Percentiles rank a stretch among this genome's conserved stretches.
Conservation (phyloP, 1,140 invertebrate species). For the Drosophila watanabei region DNA sequence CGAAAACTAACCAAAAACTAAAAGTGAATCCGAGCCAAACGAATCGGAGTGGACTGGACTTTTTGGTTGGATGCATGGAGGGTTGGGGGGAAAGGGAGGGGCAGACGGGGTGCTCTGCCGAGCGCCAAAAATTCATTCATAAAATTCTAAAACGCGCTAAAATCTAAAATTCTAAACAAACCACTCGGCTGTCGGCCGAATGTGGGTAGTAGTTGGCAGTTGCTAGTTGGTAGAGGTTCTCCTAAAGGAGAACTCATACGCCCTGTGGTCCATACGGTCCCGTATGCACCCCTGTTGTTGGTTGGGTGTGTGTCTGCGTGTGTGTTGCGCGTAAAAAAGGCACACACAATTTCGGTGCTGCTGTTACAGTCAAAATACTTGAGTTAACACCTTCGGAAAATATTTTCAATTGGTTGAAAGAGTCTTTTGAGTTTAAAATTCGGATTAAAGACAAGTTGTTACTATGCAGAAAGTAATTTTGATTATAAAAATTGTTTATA, state of each 20-base stretch:
- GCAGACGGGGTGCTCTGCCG: constrained; percentile 17
- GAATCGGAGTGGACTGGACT: constrained; percentile 26
- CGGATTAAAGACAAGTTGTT: neutral
- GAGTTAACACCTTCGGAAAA: neutral
- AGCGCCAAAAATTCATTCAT: constrained; percentile 81
- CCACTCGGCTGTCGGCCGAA: constrained; percentile 38
- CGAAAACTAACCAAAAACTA: constrained; percentile 82
- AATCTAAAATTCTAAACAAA: constrained; percentile 85
- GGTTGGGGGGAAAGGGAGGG: neutral
- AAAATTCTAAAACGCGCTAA: constrained; percentile 84
- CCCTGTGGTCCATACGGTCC: constrained; percentile 5
- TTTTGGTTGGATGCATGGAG: neutral
- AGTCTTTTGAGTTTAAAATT: neutral
- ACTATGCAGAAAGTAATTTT: neutral
- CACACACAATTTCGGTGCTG: constrained; percentile 21
- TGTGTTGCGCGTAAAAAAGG: constrained; percentile 53
- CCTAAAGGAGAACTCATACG: constrained; percentile 25
- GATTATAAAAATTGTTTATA: neutral
- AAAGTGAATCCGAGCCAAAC: constrained; percentile 65
- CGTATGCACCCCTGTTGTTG: constrained; percentile 11
- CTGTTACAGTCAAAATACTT: neutral
- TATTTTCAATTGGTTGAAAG: neutral
- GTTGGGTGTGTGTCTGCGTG: constrained; percentile 12
- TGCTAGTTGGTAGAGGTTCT: constrained; percentile 8
- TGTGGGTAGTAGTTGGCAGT: constrained; percentile 13